Evolutionary conservation across 2,888 invertebrate species (phyloP), one percentile per base, ranked within the genome.

Genomic region (Carpatolechia fugitivella): DNA sequence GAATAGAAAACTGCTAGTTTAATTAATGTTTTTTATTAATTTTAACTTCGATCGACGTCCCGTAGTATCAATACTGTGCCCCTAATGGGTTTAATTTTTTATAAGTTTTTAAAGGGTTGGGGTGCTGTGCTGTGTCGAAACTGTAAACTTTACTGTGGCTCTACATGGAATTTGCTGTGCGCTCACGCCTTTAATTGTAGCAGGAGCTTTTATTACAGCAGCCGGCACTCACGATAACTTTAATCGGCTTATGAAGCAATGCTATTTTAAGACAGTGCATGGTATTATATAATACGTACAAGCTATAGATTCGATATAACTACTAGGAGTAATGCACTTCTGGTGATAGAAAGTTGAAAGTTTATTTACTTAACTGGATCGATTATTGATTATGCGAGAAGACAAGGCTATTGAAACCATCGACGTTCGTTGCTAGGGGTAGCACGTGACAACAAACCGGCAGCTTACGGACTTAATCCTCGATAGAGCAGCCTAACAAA

Each of bases 341-440:
- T 33, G 8, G 41, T 44, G 11, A 3, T 29, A 24, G 24, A 44
- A 44, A 44, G 13, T 13, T 24, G 24, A 44, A 44, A 20, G n/a
- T 29, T 13, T 44, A 44, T 44, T 44, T 29, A 44, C 24, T 44
- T 3, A 33, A 11, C 33, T 14, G 44, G 44, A 44, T 44, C 44
- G 44, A 44, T 44, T 44, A 44, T 44, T 44, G 24, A 29, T 29
- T 29, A 44, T 54, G 56, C 61, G 64, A 69, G 72, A 59, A 58
- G 57, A 69, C 72, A 59, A 58, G 57, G 60, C 57, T 60, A 66
- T 71, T 3, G n/a, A 71, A 67, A 74, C 68, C 70, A 77, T 77
- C 71, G 76, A 77, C 77, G 72, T 70, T 67, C 64, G 78, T 81
- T 79, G 76, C 78, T 81, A 78, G 72, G 80, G 74, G 59, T 60